Conservation (phyloP, 2,797 vertebrate species). For the Pyrocephalus nanus region DNA sequence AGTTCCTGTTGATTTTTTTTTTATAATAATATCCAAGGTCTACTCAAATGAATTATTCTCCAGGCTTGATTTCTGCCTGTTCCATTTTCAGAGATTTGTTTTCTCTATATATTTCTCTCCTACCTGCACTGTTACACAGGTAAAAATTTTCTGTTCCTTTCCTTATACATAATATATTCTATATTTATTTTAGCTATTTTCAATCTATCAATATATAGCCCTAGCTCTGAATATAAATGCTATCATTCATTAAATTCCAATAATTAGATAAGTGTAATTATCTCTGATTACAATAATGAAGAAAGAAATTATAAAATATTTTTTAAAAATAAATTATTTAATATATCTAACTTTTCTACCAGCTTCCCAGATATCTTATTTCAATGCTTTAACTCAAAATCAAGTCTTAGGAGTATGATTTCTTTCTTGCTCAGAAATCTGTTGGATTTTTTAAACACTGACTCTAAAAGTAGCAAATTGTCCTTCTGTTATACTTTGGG, state of each 20-base stretch:
- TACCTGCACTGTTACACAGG: not conserved
- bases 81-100: not conserved
- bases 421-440: not conserved
- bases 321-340: not conserved
- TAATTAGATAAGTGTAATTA: not conserved
- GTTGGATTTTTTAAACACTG: rapidly evolving
- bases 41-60: not conserved
- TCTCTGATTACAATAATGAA: not conserved
- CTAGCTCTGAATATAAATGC: not conserved
- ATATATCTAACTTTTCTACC: not conserved
- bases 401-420: not conserved
- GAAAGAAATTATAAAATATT: not conserved
- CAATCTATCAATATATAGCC: not conserved
- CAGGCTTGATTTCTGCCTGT: not conserved
- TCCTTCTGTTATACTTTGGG: not conserved
- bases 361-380: not conserved
- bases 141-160: not conserved
- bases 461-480: not conserved
- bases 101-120: rapidly evolving
- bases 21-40: not conserved
- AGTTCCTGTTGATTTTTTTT: not conserved
- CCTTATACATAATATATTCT: rapidly evolving
- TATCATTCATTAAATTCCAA: not conserved
- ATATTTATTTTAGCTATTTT: not conserved
- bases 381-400: not conserved